A percentile compares a stretch with the other conserved stretches of the same genome.
Evolutionary conservation across 2,113 vertebrate species (phyloP).

Genomic region (Eptesicus fuscus): DNA sequence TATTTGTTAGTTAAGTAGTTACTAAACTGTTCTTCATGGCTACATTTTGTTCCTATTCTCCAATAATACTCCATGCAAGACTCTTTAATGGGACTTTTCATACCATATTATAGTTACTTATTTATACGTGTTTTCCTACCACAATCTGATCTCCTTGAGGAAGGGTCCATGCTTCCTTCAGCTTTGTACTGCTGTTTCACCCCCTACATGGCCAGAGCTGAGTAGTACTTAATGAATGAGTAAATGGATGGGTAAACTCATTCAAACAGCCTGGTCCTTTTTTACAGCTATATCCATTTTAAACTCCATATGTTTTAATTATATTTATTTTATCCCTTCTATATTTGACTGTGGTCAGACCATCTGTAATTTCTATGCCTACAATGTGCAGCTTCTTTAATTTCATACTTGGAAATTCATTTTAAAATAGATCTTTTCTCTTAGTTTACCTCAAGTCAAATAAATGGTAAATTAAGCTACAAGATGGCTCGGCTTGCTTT

Average conservation of each 20-base stretch:
- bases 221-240: slow-evolving; percentile 23
- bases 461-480: slow-evolving; percentile 65
- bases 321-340: slow-evolving; percentile 49
- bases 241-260: slow-evolving; percentile 19
- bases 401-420: slow-evolving; percentile 62
- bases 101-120: background rate
- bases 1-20: background rate
- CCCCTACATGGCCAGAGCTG: background rate
- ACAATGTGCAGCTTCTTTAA: slow-evolving; percentile 61
- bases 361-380: slow-evolving; percentile 41
- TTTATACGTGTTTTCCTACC: background rate
- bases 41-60: background rate
- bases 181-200: background rate
- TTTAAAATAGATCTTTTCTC: slow-evolving; percentile 57
- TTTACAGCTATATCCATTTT: background rate
- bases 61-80: background rate
- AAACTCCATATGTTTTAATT: slow-evolving; percentile 42
- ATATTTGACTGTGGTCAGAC: background rate
- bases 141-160: background rate
- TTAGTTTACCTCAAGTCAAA: slow-evolving; percentile 65
- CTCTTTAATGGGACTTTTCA: background rate
- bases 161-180: background rate
- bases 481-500: slow-evolving; percentile 28
- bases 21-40: background rate
- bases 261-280: slow-evolving; percentile 19